Evolutionary conservation across 2,113 vertebrate genomes (phyloP), one percentile per base, ranked within the genome.

Genomic region (Solea senegalensis): DNA sequence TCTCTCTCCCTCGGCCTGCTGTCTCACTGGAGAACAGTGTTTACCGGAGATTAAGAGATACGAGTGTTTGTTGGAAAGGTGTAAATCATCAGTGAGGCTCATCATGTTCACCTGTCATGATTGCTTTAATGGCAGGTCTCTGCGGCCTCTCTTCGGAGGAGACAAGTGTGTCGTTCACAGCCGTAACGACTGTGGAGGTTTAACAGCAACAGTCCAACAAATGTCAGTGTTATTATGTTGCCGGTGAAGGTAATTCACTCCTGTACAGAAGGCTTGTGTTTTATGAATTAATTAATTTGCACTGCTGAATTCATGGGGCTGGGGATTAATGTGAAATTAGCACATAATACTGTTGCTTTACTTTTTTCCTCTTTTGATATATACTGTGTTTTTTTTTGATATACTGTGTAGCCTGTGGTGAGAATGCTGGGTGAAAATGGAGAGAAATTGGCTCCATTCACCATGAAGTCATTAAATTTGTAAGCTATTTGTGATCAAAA

Each of bases 31-130:
- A 95, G 94, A 93, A 91, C 90, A 92, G 95, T 95, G 94, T 96
- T 96, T 96, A 94, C 90, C 92, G 93, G 95, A 96, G 96, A 97
- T 98, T 96, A 97, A 93, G 92, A 94, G 93, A 94, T 91, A 93
- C 5, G 64, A 77, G 93, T 93, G 95, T 95, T 95, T 93, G 95
- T 96, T 95, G 95, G 94, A 91, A 95, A 96, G 94, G 95, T 96
- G 95, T 95, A 94, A 96, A 96, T 96, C 89, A 95, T 96, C 91
- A 88, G 92, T 68, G 92, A 92, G 94, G 91, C 92, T 94, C 94
- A 93, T 95, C 92, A 94, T 92, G 88, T 93, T 92, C 94, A 96
- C 95, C 95, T 96, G 94, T 94, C 64, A 93, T 96, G 95, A 96
- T 95, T 94, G 94, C 93, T 90, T 87, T 96, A 95, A 97, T 96